Base-by-base conservation (phyloP, 2,797 vertebrate genomes). In the Gallinago solitaria region DNA sequence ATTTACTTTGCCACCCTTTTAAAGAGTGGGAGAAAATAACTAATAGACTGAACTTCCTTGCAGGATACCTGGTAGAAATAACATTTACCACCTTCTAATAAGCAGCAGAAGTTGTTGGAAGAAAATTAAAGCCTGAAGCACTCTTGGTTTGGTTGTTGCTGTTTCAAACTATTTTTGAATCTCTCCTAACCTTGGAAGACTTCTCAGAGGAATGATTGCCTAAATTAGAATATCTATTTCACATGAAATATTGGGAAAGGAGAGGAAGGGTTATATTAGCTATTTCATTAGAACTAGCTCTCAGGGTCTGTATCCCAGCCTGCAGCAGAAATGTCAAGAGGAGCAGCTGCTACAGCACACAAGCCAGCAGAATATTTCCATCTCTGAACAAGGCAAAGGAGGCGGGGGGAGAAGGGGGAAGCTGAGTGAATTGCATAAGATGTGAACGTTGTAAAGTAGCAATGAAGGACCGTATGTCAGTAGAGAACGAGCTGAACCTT, bases 271-370 rank as follows among this genome's bases (percentile, higher is more conserved):
- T 97, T 95, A 65, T 88, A 93, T 91, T 88, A 91, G 80, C 76
- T 93, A 32, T 95, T 96, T 90, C 91, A 71, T 91, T 93, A 95
- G 87, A 79, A 57, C 63, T 79, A 53, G 73, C 45, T 82, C 71
- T 84, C 83, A 35, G 67, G 78, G 78, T 90, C 88, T 95, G 75
- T 95, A 65, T 94, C 69, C 67, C 88, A 91, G 92, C 78, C 95
- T 89, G 81, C 86, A 95, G 89, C 88, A 96, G 87, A 94, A 95
- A 94, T 90, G 77, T 96, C 93, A 90, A 83, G 95, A 95, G 89
- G 32, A 97, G 83, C 90, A 96, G 89, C 96, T 95, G 94, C 93
- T 86, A 7, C 67, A 84, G 70, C 63, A 32, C 63, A 73, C 59
- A 61, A 94, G 87, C 92, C 87, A 96, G 76, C 69, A 89, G 91